Conservation (phyloP, 2,113 vertebrate species). For the Indri indri region DNA sequence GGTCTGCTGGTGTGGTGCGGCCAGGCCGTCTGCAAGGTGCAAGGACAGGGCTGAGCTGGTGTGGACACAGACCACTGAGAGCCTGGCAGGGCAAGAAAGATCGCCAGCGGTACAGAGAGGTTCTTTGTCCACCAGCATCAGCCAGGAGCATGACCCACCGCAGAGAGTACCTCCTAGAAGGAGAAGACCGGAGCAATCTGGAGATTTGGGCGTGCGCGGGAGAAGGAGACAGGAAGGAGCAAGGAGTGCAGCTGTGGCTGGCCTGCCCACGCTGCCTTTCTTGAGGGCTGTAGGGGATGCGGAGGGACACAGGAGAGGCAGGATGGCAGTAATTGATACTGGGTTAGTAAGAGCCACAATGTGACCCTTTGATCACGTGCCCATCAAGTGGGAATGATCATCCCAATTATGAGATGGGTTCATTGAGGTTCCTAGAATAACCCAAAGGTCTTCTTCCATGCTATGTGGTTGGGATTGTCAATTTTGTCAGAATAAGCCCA, state of each 20-base stretch:
- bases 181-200: neutral
- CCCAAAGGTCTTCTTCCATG: neutral
- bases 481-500: neutral
- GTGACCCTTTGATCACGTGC: neutral
- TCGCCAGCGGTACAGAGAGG: neutral
- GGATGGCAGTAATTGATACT: neutral
- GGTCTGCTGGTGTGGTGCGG: no score
- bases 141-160: neutral
- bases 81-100: neutral
- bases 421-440: neutral
- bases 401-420: neutral
- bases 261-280: neutral
- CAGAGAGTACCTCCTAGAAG: neutral
- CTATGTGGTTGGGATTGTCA: accelerated
- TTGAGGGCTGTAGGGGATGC: accelerated
- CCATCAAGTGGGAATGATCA: neutral
- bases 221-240: neutral
- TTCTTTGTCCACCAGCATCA: neutral
- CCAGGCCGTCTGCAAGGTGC: neutral
- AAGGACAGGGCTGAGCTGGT: neutral
- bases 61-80: neutral
- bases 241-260: neutral
- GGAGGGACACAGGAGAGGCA: neutral
- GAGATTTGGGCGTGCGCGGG: no score
- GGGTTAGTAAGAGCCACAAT: neutral